Conservation (phyloP, 2,797 vertebrate genomes). For the Gallinago nigripennis region DNA sequence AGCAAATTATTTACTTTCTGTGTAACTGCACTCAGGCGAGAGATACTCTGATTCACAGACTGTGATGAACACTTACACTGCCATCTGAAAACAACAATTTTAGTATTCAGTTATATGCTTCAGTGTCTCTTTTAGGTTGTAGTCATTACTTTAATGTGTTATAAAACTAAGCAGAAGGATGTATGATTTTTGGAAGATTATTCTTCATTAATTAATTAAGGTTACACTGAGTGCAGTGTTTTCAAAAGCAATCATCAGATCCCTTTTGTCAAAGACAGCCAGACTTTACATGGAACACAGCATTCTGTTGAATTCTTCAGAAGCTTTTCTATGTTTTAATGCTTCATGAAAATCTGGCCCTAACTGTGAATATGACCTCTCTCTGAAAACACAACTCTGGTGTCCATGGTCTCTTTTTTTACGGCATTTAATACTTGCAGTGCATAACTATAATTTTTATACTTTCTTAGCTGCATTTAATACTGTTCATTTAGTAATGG, state of each 20-base stretch:
- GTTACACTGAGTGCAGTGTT: neutral
- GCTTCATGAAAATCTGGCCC: neutral
- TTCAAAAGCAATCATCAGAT: neutral
- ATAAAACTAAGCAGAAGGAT: neutral
- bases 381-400: neutral
- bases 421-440: neutral
- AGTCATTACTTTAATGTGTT: neutral
- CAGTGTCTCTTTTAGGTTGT: neutral
- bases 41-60: neutral
- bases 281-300: neutral
- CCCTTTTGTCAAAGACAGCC: neutral
- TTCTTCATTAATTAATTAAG: neutral
- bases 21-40: neutral
- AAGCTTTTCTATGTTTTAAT: neutral
- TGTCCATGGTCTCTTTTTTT: neutral
- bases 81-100: neutral
- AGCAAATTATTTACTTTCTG: neutral
- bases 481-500: neutral
- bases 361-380: neutral
- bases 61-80: neutral
- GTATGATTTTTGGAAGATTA: neutral
- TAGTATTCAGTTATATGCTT: rapidly evolving
- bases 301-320: neutral
- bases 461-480: neutral
- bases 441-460: neutral